Conservation (phyloP, 1,140 invertebrate species). For the Nasonia longicornis region DNA sequence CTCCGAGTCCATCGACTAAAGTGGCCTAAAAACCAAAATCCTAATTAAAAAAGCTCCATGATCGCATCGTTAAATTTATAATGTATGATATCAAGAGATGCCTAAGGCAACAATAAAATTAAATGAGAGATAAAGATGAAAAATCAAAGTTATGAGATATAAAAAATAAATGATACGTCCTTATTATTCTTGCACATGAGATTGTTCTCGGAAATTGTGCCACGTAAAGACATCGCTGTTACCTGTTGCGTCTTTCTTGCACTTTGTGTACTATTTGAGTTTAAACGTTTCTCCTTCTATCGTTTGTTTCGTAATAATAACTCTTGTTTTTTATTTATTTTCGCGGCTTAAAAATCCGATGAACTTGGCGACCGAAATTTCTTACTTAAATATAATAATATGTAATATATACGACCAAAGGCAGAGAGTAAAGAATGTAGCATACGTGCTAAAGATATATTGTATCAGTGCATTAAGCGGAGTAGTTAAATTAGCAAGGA, state of each 20-base stretch:
- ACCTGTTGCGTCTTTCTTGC: conserved; percentile 58
- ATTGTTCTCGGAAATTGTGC: conserved; percentile 59
- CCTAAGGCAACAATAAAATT: conserved; percentile 19
- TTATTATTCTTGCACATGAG: conserved; percentile 51
- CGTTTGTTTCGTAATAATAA: conserved; percentile 23
- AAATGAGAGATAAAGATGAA: conserved; percentile 22
- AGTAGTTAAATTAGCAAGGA: conserved; percentile 8
- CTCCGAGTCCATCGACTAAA: conserved; percentile 43
- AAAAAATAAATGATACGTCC: conserved; percentile 38
- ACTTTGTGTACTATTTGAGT: conserved; percentile 41
- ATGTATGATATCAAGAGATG: conserved; percentile 31
- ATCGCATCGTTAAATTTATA: conserved; percentile 20
- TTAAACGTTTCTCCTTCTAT: conserved; percentile 27
- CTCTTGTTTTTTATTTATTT: conserved; percentile 14
- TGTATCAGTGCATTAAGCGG: conserved; percentile 4
- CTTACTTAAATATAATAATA: conserved; percentile 18
- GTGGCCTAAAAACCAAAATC: conserved; percentile 50
- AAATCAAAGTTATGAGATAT: conserved; percentile 23
- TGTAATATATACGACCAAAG: conserved; percentile 39
- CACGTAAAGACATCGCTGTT: conserved; percentile 60
- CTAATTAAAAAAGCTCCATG: conserved; percentile 10
- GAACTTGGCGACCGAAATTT: conserved; percentile 35
- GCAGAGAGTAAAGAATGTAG: conserved; percentile 19
- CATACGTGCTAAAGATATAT: not conserved
- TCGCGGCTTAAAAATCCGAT: conserved; percentile 23